Percentiles rank a stretch among this genome's conserved stretches.
phyloP scores from a whole-genome alignment of 2,797 vertebrate genomes.

The Takifugu rubripes region DNA sequence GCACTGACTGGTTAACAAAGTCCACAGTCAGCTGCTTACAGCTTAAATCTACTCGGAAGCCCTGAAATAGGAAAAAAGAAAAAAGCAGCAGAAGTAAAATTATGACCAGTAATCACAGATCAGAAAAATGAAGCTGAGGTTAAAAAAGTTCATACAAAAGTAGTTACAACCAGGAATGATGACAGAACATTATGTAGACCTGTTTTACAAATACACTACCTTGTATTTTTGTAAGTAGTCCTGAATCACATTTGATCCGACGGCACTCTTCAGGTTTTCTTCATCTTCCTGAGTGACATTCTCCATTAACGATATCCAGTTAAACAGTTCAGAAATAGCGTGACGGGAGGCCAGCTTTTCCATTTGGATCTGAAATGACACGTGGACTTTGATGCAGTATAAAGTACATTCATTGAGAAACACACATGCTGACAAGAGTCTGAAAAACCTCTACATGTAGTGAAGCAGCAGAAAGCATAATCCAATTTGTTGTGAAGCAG shows the following conservation, averaged over 20 bases:
- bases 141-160: not conserved
- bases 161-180: not conserved
- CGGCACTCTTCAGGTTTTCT: constrained; percentile 86
- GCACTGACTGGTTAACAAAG: constrained; percentile 96
- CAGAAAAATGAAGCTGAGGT: not conserved
- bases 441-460: constrained; percentile 9
- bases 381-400: not conserved
- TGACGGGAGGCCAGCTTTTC: constrained; percentile 93
- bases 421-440: constrained; percentile 3
- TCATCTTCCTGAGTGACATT: constrained; percentile 88
- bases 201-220: constrained; percentile 61
- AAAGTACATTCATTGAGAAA: constrained; percentile 1
- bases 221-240: constrained; percentile 94
- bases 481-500: too few species aligned
- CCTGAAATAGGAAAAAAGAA: constrained; percentile 65
- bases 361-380: constrained; percentile 86
- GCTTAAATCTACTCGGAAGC: constrained; percentile 91
- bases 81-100: not conserved
- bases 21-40: constrained; percentile 97
- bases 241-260: constrained; percentile 84
- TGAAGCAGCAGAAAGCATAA: constrained; percentile 18
- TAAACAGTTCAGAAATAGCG: constrained; percentile 91
- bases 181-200: too few species aligned
- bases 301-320: constrained; percentile 95
- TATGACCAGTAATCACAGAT: not conserved